Base-by-base conservation (phyloP, 2,797 vertebrate genomes). In the Peromyscus attwateri region DNA sequence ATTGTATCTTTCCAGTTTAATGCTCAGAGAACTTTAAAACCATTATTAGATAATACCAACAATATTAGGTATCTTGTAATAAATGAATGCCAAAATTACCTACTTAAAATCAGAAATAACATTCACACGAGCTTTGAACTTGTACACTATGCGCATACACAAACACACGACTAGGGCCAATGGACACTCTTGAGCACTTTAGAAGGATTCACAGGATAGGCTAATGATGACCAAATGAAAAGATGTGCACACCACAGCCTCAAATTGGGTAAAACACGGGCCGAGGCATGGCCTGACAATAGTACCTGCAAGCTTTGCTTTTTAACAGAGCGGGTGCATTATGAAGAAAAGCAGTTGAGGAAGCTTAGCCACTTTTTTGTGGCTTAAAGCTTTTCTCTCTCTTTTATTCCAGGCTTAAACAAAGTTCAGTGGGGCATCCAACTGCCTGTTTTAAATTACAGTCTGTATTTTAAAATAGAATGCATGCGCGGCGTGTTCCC, bases 361-460 rank as follows among this genome's bases (percentile, higher is more conserved):
- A 98, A 98, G 98, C 98, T 98, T 98, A 98, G 98, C 98, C 98
- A 98, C 97, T 98, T 98, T 97, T 98, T 97, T 98, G 97, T 97
- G 98, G 98, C 98, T 98, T 98, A 98, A 97, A 98, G 98, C 97
- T 97, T 98, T 98, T 96, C 95, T 88, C 96, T 97, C 92, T 96
- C 97, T 98, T 98, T 99, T 98, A 98, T 99, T 98, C 98, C 91
- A 98, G 98, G 98, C 98, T 99, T 99, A 99, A 99, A 98, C 98
- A 98, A 98, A 99, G 98, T 99, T 99, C 99, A 99, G 98, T 98
- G 98, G 99, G 98, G 98, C 99, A 99, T 98, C 98, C 98, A 98
- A 98, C 98, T 98, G 98, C 98, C 98, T 99, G 98, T 98, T 98
- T 99, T 98, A 99, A 99, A 99, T 99, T 99, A 98, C 98, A 99